These are phyloP conservation scores for Oenanthe melanoleuca DNA, from an alignment of 2,113 vertebrate genomes.

Conservation along the genomic window DNA sequence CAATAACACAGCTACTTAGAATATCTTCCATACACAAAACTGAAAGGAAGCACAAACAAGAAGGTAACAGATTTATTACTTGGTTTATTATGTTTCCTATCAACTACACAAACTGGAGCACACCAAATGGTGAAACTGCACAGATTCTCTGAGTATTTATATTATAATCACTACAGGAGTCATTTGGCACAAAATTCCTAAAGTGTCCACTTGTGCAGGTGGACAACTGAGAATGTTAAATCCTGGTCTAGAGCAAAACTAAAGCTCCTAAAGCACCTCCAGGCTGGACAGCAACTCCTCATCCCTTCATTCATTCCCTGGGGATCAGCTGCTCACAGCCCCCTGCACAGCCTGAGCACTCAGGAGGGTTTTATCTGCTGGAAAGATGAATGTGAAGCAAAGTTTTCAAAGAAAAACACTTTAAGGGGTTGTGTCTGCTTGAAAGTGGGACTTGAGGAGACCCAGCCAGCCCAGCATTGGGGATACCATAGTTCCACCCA, in stretches of 20 bases:
- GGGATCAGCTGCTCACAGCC: not conserved
- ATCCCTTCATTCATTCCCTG: not conserved
- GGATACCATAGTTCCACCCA: rapidly evolving
- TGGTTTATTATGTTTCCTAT: not conserved
- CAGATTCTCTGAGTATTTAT: not conserved
- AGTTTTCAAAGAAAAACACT: not conserved
- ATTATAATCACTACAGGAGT: not conserved
- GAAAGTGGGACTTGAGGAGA: not conserved
- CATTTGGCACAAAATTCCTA: not conserved
- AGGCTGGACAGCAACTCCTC: not conserved
- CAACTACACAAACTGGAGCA: not conserved
- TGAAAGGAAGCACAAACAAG: not conserved
- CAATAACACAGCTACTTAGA: not conserved
- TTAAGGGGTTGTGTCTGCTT: rapidly evolving
- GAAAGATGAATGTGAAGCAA: not conserved
- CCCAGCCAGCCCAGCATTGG: not conserved
- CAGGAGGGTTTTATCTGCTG: not conserved
- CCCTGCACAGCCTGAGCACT: not conserved
- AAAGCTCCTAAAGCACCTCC: not conserved
- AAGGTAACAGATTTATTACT: not conserved
- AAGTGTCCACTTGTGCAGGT: not conserved
- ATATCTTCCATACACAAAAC: not conserved
- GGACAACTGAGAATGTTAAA: not conserved
- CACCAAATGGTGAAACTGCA: not conserved
- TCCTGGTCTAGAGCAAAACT: not conserved